Conservation (phyloP, 2,113 vertebrate genomes). For the Paedocypris sp. region DNA sequence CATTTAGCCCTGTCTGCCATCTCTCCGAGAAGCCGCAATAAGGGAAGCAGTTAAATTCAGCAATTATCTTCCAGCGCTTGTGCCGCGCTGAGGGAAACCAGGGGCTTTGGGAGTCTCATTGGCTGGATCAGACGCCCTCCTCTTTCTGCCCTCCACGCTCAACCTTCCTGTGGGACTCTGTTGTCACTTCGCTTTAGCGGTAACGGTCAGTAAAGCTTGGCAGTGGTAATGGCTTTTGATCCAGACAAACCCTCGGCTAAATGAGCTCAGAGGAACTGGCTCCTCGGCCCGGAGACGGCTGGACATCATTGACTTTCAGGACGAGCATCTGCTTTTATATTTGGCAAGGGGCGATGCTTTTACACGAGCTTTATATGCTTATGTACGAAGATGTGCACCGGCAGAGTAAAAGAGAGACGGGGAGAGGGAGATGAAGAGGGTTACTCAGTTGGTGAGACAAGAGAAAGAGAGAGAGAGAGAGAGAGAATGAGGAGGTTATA, state of each 20-base stretch:
- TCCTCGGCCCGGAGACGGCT: constrained; percentile 18
- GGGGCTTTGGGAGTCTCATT: constrained; percentile 11
- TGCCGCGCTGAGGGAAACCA: constrained; percentile 1
- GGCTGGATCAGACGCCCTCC: not conserved
- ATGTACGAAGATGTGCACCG: no score
- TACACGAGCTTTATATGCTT: no score
- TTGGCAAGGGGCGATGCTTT: no score
- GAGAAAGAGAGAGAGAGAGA: no score
- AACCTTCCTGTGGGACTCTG: constrained; percentile 55
- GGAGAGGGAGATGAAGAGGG: no score
- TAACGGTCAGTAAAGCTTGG: constrained; percentile 37
- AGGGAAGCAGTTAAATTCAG: constrained; percentile 21
- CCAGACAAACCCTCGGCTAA: constrained; percentile 50
- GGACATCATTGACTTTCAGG: constrained; percentile 52
- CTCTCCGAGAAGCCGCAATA: constrained; percentile 4
- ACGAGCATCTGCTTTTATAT: constrained; percentile 35
- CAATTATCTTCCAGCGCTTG: constrained; percentile 26
- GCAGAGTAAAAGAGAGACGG: no score
- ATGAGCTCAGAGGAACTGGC: constrained; percentile 29
- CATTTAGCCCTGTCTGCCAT: constrained; percentile 19
- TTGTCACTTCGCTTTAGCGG: constrained; percentile 62
- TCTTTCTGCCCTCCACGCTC: constrained; percentile 51
- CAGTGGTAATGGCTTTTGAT: constrained; percentile 57
- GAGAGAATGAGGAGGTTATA: no score
- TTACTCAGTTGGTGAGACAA: no score